These are phyloP conservation scores for Leucania comma DNA, from an alignment of 2,888 invertebrate genomes.

Conservation along the genomic window DNA sequence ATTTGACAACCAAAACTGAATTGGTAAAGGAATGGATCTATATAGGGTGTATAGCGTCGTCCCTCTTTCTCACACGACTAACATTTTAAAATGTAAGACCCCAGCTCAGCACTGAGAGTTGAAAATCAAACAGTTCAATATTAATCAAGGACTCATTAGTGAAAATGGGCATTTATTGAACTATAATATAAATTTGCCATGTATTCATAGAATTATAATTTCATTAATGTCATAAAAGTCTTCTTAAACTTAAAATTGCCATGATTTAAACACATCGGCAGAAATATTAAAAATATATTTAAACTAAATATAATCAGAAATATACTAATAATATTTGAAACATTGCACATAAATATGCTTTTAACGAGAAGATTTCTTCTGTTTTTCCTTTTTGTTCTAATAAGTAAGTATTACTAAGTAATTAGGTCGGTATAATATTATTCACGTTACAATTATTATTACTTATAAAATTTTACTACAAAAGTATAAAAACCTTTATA, in stretches of 20 bases:
- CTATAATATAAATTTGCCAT: too few relatives aligned
- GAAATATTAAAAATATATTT: background rate
- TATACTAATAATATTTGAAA: background rate
- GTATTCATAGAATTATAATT: background rate
- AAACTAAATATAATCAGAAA: constrained; percentile 15
- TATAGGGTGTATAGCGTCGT: too few relatives aligned
- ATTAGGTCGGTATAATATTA: constrained; percentile 7
- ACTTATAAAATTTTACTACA: background rate
- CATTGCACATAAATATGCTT: constrained; percentile 9
- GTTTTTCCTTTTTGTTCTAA: background rate
- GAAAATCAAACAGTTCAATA: background rate
- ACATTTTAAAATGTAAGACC: too few relatives aligned
- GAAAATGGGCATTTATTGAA: background rate
- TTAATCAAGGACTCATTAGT: background rate
- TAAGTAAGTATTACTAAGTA: background rate
- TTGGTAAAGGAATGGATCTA: too few relatives aligned
- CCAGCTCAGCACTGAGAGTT: too few relatives aligned
- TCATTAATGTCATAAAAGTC: background rate
- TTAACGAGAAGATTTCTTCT: background rate
- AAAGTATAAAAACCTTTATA: constrained; percentile 20
- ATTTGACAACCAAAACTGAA: too few relatives aligned
- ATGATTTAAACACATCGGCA: constrained; percentile 7
- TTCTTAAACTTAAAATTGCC: constrained; percentile 1
- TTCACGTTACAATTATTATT: background rate
- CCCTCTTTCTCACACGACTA: too few relatives aligned